Evolutionary conservation across 2,888 invertebrate genomes (phyloP).

Genomic region (Cephus pygmeus): DNA sequence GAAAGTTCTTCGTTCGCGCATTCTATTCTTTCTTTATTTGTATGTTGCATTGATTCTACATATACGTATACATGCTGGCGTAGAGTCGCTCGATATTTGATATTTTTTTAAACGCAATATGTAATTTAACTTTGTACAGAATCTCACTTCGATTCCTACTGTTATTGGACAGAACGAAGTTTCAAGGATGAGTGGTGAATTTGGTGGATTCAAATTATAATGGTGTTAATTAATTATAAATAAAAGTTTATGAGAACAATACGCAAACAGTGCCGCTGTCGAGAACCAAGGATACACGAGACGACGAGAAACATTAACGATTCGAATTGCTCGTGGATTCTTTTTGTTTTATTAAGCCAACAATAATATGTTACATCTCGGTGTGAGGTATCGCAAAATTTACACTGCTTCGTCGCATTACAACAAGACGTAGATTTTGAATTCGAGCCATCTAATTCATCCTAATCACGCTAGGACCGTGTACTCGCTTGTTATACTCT

Average conservation of each 20-base stretch:
- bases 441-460: not conserved
- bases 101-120: not conserved
- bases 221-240: not conserved
- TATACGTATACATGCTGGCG: not conserved
- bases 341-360: conserved; percentile 7
- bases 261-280: not conserved
- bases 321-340: not conserved
- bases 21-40: not conserved
- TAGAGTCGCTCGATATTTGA: not conserved
- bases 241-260: not conserved
- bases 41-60: not conserved
- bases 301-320: not conserved
- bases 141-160: not conserved
- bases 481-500: not conserved
- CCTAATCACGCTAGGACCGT: not conserved
- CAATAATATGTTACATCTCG: conserved; percentile 5
- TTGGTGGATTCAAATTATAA: too few species aligned
- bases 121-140: not conserved
- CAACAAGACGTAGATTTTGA: not conserved
- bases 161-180: not conserved
- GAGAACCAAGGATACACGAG: not conserved
- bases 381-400: conserved; percentile 2
- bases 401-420: not conserved
- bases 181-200: too few species aligned
- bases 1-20: not conserved